Percentiles rank a stretch among this genome's conserved stretches.
phyloP scores from a whole-genome alignment of 2,888 invertebrate species.

The Ophioninae sp. region DNA sequence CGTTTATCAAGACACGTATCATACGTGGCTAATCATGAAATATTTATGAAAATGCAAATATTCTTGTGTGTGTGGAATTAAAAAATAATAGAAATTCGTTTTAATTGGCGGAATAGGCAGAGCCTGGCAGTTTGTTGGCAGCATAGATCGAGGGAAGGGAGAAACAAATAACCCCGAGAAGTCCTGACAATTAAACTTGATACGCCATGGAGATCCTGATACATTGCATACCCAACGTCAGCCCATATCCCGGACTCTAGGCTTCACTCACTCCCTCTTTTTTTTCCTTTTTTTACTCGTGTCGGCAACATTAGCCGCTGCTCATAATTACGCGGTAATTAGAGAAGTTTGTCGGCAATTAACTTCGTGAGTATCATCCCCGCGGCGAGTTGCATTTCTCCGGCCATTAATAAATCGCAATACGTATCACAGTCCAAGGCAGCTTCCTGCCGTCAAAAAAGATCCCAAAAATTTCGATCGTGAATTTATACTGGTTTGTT shows the following conservation, averaged over 20 bases:
- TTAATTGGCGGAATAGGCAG: constrained; percentile 76
- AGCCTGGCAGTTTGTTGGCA: constrained; percentile 55
- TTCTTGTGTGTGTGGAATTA: constrained; percentile 69
- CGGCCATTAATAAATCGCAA: constrained; percentile 54
- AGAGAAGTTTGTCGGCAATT: constrained; percentile 77
- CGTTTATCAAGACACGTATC: constrained; percentile 42
- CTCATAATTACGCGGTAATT: constrained; percentile 78
- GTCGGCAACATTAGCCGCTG: constrained; percentile 60
- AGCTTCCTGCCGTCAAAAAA: background rate
- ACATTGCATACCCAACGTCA: constrained; percentile 49
- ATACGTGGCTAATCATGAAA: constrained; percentile 64
- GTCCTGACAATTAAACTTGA: constrained; percentile 75
- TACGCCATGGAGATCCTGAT: constrained; percentile 72
- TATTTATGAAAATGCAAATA: constrained; percentile 76
- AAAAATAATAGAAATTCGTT: constrained; percentile 77
- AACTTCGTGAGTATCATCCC: constrained; percentile 73
- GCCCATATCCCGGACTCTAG: constrained; percentile 46
- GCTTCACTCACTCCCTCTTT: background rate
- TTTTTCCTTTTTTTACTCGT: constrained; percentile 26
- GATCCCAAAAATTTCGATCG: background rate
- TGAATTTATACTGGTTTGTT: background rate
- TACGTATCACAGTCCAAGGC: background rate
- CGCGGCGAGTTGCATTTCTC: constrained; percentile 56
- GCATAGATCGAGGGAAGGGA: constrained; percentile 40
- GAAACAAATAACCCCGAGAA: constrained; percentile 56